A percentile compares a stretch with the other conserved stretches of the same genome.
Evolutionary conservation across 2,113 vertebrate species (phyloP).

Genomic region (Bufo bufo): DNA sequence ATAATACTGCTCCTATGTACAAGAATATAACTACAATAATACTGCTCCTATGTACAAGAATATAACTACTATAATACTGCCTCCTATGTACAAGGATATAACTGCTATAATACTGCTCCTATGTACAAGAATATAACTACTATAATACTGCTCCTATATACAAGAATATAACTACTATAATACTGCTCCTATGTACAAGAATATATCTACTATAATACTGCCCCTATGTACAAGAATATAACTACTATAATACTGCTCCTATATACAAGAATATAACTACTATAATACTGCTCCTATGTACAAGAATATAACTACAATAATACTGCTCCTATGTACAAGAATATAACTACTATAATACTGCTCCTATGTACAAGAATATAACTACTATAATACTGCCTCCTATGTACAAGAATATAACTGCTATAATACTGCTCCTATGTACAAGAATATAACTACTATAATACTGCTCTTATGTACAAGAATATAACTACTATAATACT

Average conservation of each 20-base stretch:
- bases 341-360: too few species aligned
- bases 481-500: not conserved
- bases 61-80: too few species aligned
- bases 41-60: not conserved
- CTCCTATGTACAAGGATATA: not conserved
- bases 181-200: not conserved
- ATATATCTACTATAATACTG: too few species aligned
- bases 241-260: too few species aligned
- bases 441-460: constrained; percentile 1
- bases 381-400: not conserved
- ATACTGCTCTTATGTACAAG: not conserved
- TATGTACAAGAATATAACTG: constrained; percentile 8
- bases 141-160: not conserved
- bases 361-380: not conserved
- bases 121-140: too few species aligned
- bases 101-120: not conserved
- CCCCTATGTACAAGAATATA: too few species aligned
- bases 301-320: too few species aligned
- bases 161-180: not conserved
- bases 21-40: constrained; percentile 6
- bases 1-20: not conserved
- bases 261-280: too few species aligned
- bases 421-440: not conserved
- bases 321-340: not conserved
- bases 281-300: too few species aligned